Percentiles rank a stretch among this genome's conserved stretches.
phyloP scores from a whole-genome alignment of 2,113 vertebrate species.

The Entelurus aequoreus region DNA sequence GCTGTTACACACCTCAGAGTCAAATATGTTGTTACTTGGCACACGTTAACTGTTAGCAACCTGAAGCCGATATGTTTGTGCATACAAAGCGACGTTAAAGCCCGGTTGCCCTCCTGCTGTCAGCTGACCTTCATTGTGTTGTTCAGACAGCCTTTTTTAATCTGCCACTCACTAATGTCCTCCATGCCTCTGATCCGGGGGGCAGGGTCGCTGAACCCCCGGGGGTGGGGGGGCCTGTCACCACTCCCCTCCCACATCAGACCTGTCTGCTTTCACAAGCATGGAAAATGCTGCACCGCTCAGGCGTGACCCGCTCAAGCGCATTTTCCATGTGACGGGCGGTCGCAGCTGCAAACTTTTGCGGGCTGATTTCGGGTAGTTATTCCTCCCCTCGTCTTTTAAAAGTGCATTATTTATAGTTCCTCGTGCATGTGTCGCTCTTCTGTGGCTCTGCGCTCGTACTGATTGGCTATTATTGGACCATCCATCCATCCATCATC shows the following conservation, averaged over 20 bases:
- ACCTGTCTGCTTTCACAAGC: slow-evolving; percentile 50
- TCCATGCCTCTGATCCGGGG: slow-evolving; percentile 64
- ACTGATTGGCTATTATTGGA: slow-evolving; percentile 33
- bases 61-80: too few species aligned
- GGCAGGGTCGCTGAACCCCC: slow-evolving; percentile 44
- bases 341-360: background rate
- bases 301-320: slow-evolving; percentile 66
- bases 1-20: too few species aligned
- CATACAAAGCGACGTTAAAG: too few species aligned
- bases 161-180: slow-evolving; percentile 64
- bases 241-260: slow-evolving; percentile 61
- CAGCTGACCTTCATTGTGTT: slow-evolving; percentile 57
- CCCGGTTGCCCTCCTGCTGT: slow-evolving; percentile 35
- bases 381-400: background rate
- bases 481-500: slow-evolving; percentile 2
- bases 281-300: slow-evolving; percentile 67
- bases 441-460: slow-evolving; percentile 3
- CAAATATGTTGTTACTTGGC: too few species aligned
- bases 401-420: slow-evolving; percentile 19
- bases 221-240: slow-evolving; percentile 51
- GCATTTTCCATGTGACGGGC: slow-evolving; percentile 57
- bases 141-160: slow-evolving; percentile 64
- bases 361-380: background rate
- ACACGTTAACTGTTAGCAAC: too few species aligned
- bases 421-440: slow-evolving; percentile 3